A percentile compares a stretch with the other conserved stretches of the same genome.
Evolutionary conservation across 2,888 invertebrate species (phyloP).

Genomic region (Amiota mariae): DNA sequence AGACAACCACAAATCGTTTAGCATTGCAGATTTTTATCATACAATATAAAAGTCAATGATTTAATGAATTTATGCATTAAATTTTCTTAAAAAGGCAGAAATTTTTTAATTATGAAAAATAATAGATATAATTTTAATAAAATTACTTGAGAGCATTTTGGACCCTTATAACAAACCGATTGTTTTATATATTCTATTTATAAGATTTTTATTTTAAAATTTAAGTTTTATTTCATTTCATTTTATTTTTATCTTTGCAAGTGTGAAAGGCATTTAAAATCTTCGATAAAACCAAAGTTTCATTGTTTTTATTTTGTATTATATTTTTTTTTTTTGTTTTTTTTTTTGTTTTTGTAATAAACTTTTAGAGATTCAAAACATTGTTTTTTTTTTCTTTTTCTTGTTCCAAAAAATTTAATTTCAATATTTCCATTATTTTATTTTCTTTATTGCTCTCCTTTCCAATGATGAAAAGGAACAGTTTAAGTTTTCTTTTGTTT

Average conservation of each 20-base stretch:
- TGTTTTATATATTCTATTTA: no score
- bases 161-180: no score
- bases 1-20: no score
- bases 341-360: conserved; percentile 22
- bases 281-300: neutral
- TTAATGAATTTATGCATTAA: no score
- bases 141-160: no score
- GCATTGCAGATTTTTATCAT: no score
- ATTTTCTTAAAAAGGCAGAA: no score
- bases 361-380: conserved; percentile 3
- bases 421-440: conserved; percentile 54
- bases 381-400: conserved; percentile 12
- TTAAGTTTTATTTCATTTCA: neutral
- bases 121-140: no score
- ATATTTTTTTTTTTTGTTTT: neutral
- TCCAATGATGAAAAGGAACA: conserved; percentile 52
- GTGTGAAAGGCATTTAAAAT: neutral
- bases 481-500: conserved; percentile 44
- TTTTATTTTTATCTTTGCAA: neutral
- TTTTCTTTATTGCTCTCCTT: no score
- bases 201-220: no score
- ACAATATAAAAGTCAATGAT: no score
- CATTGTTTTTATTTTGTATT: neutral
- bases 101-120: no score
- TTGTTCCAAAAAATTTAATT: conserved; percentile 34